Percentiles rank a stretch among this genome's conserved stretches.
These are phyloP conservation scores for Drosophila falleni DNA, from an alignment of 2,888 invertebrate genomes.

Conservation along the genomic window DNA sequence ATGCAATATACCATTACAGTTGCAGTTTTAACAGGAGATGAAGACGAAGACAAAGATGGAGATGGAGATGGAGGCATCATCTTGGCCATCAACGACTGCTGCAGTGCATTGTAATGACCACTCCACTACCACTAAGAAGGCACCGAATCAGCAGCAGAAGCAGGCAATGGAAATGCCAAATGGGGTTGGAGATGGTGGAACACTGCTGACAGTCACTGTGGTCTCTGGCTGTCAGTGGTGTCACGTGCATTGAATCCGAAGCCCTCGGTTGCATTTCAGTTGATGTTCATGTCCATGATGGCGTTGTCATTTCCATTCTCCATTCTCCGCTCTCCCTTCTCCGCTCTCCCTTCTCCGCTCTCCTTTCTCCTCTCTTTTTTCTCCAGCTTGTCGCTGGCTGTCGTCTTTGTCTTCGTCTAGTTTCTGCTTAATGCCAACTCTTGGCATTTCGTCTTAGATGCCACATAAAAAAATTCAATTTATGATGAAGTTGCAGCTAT, in stretches of 20 bases:
- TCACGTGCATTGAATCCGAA: conserved; percentile 73
- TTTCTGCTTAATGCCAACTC: conserved; percentile 73
- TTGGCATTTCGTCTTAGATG: conserved; percentile 73
- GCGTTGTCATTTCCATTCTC: conserved; percentile 51
- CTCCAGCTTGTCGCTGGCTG: conserved; percentile 18
- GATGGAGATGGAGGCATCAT: background rate
- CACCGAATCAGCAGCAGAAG: conserved; percentile 20
- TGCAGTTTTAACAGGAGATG: background rate
- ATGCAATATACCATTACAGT: conserved; percentile 48
- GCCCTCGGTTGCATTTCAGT: conserved; percentile 69
- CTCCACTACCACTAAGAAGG: conserved; percentile 35
- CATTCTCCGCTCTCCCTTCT: background rate
- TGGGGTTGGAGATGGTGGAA: conserved; percentile 6
- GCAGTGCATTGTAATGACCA: conserved; percentile 64
- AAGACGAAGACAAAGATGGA: background rate
- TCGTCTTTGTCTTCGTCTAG: conserved; percentile 46
- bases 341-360: conserved; percentile 13
- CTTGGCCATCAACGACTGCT: conserved; percentile 44
- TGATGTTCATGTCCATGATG: conserved; percentile 51
- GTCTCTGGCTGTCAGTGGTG: conserved; percentile 50
- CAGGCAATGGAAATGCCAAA: conserved; percentile 6
- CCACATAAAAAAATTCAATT: conserved; percentile 68
- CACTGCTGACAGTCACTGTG: conserved; percentile 49
- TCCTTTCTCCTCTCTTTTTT: background rate
- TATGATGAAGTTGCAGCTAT: conserved; percentile 62